Percentiles rank a stretch among this genome's conserved stretches.
These are phyloP conservation scores for Pelusios castaneus DNA, from an alignment of 2,113 vertebrate genomes.

Conservation along the genomic window DNA sequence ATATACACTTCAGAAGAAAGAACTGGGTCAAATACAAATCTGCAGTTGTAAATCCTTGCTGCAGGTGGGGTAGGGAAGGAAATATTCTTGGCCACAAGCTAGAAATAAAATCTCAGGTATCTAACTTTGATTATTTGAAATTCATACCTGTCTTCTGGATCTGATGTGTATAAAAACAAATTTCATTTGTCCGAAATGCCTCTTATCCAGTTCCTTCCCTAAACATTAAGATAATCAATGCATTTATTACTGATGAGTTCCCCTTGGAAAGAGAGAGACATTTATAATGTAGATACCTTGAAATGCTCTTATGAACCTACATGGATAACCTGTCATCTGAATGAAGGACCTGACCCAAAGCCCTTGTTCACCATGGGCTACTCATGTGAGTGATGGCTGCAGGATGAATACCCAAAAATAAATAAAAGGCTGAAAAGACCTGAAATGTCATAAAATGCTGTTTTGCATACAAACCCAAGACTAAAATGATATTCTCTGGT, in stretches of 20 bases:
- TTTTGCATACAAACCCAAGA: not conserved
- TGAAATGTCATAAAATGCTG: not conserved
- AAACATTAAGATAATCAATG: not conserved
- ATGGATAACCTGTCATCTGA: not conserved
- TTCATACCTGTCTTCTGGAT: not conserved
- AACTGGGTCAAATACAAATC: not conserved
- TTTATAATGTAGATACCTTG: not conserved
- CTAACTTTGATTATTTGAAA: not conserved
- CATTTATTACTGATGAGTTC: not conserved
- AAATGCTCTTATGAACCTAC: not conserved
- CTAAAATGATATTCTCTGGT: not conserved
- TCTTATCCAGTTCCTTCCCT: not conserved
- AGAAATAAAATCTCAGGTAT: not conserved
- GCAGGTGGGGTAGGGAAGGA: not conserved
- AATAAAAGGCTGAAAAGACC: not conserved
- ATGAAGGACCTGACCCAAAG: not conserved
- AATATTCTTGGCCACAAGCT: not conserved
- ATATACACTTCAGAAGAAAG: not conserved
- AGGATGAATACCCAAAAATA: not conserved
- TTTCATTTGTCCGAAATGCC: not conserved
- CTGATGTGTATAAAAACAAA: not conserved
- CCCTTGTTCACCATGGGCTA: not conserved
- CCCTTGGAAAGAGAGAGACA: not conserved
- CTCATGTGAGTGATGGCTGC: not conserved
- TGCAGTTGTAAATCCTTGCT: not conserved